Conservation (phyloP, 2,888 invertebrate genomes). For the Hartigia nigra region DNA sequence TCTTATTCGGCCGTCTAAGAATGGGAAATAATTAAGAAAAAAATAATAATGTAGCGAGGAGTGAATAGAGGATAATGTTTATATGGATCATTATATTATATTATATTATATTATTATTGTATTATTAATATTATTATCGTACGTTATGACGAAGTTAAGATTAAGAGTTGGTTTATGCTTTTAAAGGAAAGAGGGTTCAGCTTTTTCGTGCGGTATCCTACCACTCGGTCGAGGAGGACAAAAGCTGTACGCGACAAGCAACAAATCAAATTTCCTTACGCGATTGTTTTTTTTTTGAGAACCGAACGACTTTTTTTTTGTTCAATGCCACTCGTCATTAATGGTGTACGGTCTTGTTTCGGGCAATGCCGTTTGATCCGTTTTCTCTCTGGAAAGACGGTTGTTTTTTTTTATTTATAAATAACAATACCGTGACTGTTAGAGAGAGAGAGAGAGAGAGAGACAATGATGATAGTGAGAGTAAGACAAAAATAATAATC, state of each 20-base stretch:
- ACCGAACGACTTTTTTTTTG: constrained; percentile 4
- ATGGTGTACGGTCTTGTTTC: neutral
- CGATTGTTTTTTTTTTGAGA: neutral
- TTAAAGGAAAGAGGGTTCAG: constrained; percentile 54
- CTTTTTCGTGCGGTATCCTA: constrained; percentile 53
- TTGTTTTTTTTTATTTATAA: neutral
- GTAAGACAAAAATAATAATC: neutral
- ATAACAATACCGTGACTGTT: neutral
- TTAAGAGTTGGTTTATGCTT: constrained; percentile 63
- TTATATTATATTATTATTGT: constrained; percentile 39
- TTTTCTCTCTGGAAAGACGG: neutral
- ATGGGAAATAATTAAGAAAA: constrained; percentile 37
- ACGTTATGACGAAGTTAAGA: constrained; percentile 53
- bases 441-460: neutral
- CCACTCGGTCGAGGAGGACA: neutral
- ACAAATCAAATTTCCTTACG: constrained; percentile 42
- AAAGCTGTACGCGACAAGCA: constrained; percentile 29
- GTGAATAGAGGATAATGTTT: constrained; percentile 61
- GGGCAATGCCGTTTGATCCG: neutral
- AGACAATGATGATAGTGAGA: neutral
- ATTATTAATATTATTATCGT: constrained; percentile 50
- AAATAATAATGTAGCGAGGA: constrained; percentile 27
- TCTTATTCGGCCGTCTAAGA: constrained; percentile 14
- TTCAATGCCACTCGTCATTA: neutral
- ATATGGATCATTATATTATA: constrained; percentile 56